Percentiles rank a stretch among this genome's conserved stretches.
phyloP scores from a whole-genome alignment of 2,797 vertebrate genomes.

The Epinephelus malabaricus region DNA sequence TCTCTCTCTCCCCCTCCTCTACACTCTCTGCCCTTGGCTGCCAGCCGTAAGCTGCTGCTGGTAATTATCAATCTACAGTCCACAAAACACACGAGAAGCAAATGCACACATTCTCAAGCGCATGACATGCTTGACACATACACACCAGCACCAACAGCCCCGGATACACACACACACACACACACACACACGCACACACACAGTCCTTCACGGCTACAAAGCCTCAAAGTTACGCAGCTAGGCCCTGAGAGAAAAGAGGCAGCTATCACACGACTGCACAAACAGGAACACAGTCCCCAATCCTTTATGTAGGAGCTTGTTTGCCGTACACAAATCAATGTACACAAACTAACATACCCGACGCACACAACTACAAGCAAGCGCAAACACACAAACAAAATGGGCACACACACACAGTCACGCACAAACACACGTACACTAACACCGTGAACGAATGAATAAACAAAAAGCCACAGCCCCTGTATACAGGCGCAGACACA shows the following conservation, averaged over 20 bases:
- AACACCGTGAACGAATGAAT: constrained; percentile 62
- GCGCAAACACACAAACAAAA: constrained; percentile 69
- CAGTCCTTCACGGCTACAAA: constrained; percentile 60
- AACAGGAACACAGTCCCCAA: constrained; percentile 61
- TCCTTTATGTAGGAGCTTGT: constrained; percentile 69
- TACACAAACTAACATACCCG: constrained; percentile 66
- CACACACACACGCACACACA: constrained; percentile 14
- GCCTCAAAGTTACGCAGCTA: constrained; percentile 51
- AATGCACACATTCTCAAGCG: constrained; percentile 45
- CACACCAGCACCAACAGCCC: constrained; percentile 11
- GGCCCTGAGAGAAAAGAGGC: constrained; percentile 60
- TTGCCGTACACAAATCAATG: constrained; percentile 76
- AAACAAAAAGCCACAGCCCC: constrained; percentile 67
- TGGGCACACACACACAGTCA: constrained; percentile 12
- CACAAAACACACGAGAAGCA: constrained; percentile 54
- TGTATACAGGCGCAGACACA: constrained; percentile 58
- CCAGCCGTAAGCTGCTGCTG: constrained; percentile 60
- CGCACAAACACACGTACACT: constrained; percentile 14
- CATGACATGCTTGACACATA: constrained; percentile 25
- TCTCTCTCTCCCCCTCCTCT: neutral
- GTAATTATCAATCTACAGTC: constrained; percentile 76
- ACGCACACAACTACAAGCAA: constrained; percentile 62
- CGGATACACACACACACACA: neutral
- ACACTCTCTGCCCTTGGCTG: constrained; percentile 60
- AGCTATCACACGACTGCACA: constrained; percentile 69